Base-by-base conservation (phyloP, 2,888 invertebrate species). In the Ecliptopera silaceata region DNA sequence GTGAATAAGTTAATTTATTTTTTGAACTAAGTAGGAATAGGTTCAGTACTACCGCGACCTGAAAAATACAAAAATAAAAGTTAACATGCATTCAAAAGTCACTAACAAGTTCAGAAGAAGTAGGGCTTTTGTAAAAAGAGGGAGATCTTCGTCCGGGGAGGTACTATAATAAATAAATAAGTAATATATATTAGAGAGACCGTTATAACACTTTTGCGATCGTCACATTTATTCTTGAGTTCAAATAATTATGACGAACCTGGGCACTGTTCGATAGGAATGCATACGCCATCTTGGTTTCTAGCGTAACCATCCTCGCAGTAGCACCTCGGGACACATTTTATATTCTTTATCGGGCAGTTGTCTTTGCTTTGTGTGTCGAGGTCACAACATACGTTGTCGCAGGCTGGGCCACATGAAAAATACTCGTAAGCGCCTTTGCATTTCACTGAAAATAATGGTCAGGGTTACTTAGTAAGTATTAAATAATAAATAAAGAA, bases 371-470 rank as follows among this genome's bases (percentile, higher is more conserved):
- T 76, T 12, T 70, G 68, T n/a, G 51, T 53, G 1, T 63, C 59
- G 6, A 83, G 62, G 15, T 71, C 76, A 0, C 63, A 59, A 50
- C 84, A 85, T 0, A 69, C 79, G 18, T 80, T 84, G 61, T 85
- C 86, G 32, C 84, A 86, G 0, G 70, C 74, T 0, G 71, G 65
- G 1, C 78, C 79, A 45, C 84, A 85, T 0, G 72, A 64, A 45
- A 70, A 82, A 55, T 72, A 74, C 55, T 82, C 82, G 31, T 80
- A 56, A 0, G 60, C 58, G 1, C 72, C 71, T 4, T 56, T 10
- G 44, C 65, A 65, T 49, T 61, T 56, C 31, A 46, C 64, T 64
- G 48, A 32, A 61, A 58, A 49, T 42, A 48, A 44, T 32, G 15
- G 5, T 4, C n/a, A 8, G 17, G 6, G 20, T 20, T 20, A 20